Base-by-base conservation (phyloP, 2,113 vertebrate genomes). In the Ascaphus truei region DNA sequence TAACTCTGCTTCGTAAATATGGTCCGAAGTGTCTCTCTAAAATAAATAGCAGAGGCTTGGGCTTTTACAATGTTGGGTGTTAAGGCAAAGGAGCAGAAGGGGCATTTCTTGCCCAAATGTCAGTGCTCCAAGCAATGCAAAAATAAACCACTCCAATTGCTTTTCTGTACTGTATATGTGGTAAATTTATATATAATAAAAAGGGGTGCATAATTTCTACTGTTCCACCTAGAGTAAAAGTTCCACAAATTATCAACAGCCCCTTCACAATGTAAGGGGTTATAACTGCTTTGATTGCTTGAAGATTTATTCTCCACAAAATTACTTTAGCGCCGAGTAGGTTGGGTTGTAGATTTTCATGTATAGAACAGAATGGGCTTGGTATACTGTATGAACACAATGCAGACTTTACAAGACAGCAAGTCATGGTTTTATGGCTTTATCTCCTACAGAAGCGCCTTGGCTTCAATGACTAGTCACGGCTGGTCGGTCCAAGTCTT, bases 381-480 rank as follows among this genome's bases (percentile, higher is more conserved):
- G 12, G 16, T 34, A 34, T n/a, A n/a, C n/a, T n/a, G n/a, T n/a
- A 57, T 57, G 30, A 45, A 60, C 41, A 65, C 30, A 50, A 51
- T 33, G 51, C 52, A 45, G 20, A 69, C 30, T 50, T 41, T 60
- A 51, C 55, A 51, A 39, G 33, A 69, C 56, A 50, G 22, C 27
- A 69, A 69, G 34, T 50, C 50, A 69, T 69, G 66, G 43, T 33
- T 51, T 67, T 67, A 69, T 69, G 66, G 66, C 66, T 69, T 69
- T 51, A 69, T 69, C 55, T 69, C 66, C 66, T 69, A 69, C 66
- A 60, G 66, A 69, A 69, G 66, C 66, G 47, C 12, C 3, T 4
- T 16, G 23, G 66, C 56, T 60, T 52, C 66, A 48, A 45, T 48
- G 66, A 69, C 66, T n/a, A 25, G 66, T 69, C 66, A 60, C 45